phyloP scores from a whole-genome alignment of 2,113 vertebrate genomes.

The Serinus canaria region DNA sequence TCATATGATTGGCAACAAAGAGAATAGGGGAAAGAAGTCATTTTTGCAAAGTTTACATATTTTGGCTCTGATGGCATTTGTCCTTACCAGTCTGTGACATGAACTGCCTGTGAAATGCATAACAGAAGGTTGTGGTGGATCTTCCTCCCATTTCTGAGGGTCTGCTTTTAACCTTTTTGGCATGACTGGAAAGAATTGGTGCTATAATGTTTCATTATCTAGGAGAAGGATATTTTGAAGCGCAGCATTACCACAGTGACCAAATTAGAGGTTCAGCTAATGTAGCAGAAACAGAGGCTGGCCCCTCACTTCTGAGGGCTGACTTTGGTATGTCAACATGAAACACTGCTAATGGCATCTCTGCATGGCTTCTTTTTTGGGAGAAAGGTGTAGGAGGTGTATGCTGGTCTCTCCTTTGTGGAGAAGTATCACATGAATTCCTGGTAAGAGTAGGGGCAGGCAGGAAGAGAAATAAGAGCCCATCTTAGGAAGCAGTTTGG shows the following conservation, averaged over 20 bases:
- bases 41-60: not conserved
- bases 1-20: not conserved
- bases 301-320: not conserved
- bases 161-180: not conserved
- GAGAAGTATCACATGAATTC: not conserved
- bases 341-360: not conserved
- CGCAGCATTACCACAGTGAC: not conserved
- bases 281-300: not conserved
- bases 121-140: not conserved
- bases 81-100: not conserved
- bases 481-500: not conserved
- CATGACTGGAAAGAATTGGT: not conserved
- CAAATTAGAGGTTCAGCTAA: not conserved
- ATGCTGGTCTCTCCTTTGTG: not conserved
- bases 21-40: not conserved
- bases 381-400: not conserved
- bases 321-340: not conserved
- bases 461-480: not conserved
- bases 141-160: not conserved
- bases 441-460: not conserved
- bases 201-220: not conserved
- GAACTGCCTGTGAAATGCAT: not conserved
- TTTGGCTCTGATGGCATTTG: not conserved
- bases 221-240: not conserved
- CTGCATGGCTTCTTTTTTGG: not conserved